Evolutionary conservation across 2,888 invertebrate species (phyloP).

Genomic region (Lacanobia oleracea): DNA sequence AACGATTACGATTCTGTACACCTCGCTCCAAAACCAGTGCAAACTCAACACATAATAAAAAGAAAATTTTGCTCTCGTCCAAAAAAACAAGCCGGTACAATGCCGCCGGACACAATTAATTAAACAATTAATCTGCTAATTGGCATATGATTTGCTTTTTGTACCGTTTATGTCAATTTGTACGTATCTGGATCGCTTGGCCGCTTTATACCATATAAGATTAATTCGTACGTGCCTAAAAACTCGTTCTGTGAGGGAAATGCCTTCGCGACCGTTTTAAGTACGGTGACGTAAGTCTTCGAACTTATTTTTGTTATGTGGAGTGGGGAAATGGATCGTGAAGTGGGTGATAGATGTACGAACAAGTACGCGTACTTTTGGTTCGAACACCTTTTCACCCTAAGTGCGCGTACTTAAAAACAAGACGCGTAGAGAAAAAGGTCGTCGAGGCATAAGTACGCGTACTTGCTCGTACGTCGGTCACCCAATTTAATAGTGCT

Average conservation of each 20-base stretch:
- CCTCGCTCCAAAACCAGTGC: conserved; percentile 39
- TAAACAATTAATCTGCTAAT: conserved; percentile 90
- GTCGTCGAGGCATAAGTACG: too few relatives aligned
- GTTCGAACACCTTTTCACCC: too few relatives aligned
- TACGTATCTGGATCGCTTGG: conserved; percentile 75
- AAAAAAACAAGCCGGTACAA: conserved; percentile 73
- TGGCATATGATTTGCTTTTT: conserved; percentile 88
- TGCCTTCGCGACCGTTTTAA: conserved; percentile 34
- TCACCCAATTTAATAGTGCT: background rate
- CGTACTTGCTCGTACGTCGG: too few relatives aligned
- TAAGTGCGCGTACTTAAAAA: too few relatives aligned
- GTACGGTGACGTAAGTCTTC: conserved; percentile 36
- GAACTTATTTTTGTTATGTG: conserved; percentile 47
- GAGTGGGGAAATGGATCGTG: conserved; percentile 9
- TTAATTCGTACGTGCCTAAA: conserved; percentile 71
- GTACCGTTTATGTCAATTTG: conserved; percentile 83
- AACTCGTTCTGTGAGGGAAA: conserved; percentile 54
- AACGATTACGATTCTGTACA: conserved; percentile 34
- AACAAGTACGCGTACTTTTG: too few relatives aligned
- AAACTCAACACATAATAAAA: conserved; percentile 60
- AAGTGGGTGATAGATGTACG: too few relatives aligned
- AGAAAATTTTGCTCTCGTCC: conserved; percentile 67
- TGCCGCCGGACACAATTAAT: conserved; percentile 85
- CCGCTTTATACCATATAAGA: conserved; percentile 71
- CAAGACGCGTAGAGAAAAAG: too few relatives aligned